Evolutionary conservation across 2,797 vertebrate species (phyloP).

Genomic region (Saxicola maurus): DNA sequence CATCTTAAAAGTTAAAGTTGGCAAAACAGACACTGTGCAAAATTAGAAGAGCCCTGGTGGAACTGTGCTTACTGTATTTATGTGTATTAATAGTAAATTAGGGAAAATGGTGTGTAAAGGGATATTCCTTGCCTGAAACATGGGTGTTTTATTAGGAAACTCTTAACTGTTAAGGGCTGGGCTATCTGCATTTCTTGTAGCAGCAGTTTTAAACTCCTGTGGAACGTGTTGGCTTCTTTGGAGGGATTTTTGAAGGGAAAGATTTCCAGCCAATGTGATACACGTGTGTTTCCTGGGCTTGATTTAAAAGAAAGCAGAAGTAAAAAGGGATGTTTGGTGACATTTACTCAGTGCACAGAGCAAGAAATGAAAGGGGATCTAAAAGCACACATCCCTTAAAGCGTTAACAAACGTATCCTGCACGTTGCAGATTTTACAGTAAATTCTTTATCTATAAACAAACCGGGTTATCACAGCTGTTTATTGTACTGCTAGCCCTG

Average conservation of each 20-base stretch:
- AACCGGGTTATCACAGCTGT: conserved; percentile 78
- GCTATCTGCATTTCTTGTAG: conserved; percentile 16
- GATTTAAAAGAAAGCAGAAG: neutral
- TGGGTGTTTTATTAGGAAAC: neutral
- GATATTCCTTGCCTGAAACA: conserved; percentile 29
- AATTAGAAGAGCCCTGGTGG: conserved; percentile 44
- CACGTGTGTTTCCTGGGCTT: neutral
- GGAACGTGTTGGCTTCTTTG: neutral
- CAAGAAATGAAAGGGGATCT: neutral
- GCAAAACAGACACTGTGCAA: neutral
- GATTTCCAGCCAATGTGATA: conserved; percentile 16
- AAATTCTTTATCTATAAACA: conserved; percentile 80
- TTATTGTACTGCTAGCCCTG: conserved; percentile 75
- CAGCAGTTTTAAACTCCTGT: neutral
- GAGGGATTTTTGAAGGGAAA: neutral
- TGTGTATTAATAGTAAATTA: conserved; percentile 59
- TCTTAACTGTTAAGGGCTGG: neutral
- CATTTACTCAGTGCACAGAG: neutral
- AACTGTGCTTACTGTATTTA: conserved; percentile 30
- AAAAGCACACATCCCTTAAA: conserved; percentile 29
- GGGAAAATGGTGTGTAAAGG: conserved; percentile 33
- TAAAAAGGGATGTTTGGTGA: neutral
- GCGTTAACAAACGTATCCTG: conserved; percentile 61
- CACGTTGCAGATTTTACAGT: conserved; percentile 52
- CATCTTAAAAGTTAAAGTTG: conserved; percentile 45